Percentiles rank a stretch among this genome's conserved stretches.
These are phyloP conservation scores for Eueremaeus valkanovi DNA, from an alignment of 2,888 invertebrate species.

Conservation along the genomic window DNA sequence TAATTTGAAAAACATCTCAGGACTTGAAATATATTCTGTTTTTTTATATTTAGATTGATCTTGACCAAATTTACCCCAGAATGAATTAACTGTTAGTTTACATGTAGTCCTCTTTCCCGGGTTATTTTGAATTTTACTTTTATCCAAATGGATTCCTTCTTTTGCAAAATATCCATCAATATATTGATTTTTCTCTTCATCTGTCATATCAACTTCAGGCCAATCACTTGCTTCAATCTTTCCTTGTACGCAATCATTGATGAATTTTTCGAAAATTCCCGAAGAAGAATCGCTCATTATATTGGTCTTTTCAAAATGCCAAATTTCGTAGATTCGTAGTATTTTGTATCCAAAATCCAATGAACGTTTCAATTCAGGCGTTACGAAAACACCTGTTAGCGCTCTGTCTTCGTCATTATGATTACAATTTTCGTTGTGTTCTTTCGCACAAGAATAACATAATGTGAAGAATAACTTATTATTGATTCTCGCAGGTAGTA, in stretches of 20 bases:
- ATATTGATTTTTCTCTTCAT: slow-evolving; percentile 46
- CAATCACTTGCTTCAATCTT: slow-evolving; percentile 49
- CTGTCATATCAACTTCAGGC: slow-evolving; percentile 46
- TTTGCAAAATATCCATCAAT: slow-evolving; percentile 45
- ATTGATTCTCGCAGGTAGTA: slow-evolving; percentile 47
- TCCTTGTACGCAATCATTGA: slow-evolving; percentile 48
- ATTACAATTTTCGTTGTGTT: slow-evolving; percentile 39
- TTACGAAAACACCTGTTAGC: slow-evolving; percentile 49
- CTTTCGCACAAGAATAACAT: slow-evolving; percentile 47
- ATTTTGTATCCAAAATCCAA: slow-evolving; percentile 48
- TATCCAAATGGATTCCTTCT: slow-evolving; percentile 46
- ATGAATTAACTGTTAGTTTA: slow-evolving; percentile 46
- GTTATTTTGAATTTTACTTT: slow-evolving; percentile 45
- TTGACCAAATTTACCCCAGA: slow-evolving; percentile 48
- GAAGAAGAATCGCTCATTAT: neutral
- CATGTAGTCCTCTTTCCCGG: slow-evolving; percentile 44
- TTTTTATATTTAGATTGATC: slow-evolving; percentile 2
- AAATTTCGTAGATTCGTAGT: slow-evolving; percentile 48
- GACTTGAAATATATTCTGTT: slow-evolving; percentile 36
- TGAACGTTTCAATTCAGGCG: slow-evolving; percentile 48
- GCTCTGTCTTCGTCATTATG: slow-evolving; percentile 45
- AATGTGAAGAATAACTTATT: slow-evolving; percentile 48
- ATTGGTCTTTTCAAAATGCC: slow-evolving; percentile 47
- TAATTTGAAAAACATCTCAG: slow-evolving; percentile 35
- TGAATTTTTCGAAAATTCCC: slow-evolving; percentile 48